Conservation (phyloP, 92 coral and sea anemone species). For the Umimayanthus chanpuru region DNA sequence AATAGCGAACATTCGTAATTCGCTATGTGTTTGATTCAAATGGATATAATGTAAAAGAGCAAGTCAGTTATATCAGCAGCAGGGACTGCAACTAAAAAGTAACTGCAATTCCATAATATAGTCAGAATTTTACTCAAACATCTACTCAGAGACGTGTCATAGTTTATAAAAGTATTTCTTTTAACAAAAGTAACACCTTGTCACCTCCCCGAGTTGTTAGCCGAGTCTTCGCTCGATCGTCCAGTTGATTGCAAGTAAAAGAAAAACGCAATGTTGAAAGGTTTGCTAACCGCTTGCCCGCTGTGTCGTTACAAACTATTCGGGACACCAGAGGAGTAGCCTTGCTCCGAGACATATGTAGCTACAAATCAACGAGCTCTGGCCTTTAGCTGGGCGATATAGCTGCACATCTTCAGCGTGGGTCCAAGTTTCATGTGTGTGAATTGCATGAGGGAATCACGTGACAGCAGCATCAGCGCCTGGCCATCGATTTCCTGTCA, state of each 20-base stretch:
- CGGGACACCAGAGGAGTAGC: background rate
- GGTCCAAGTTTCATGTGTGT: conserved; percentile 99
- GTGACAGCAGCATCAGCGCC: conserved; percentile 90
- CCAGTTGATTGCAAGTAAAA: no score
- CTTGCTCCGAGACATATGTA: background rate
- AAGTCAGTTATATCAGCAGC: no score
- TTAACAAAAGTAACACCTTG: no score
- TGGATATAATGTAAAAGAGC: no score
- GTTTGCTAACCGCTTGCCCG: background rate
- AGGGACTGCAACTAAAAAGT: background rate
- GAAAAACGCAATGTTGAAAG: background rate
- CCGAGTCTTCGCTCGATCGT: background rate
- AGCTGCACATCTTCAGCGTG: conserved; percentile 95
- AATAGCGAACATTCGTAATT: no score
- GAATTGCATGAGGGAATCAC: conserved; percentile 98
- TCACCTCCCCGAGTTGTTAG: background rate
- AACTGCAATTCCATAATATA: background rate
- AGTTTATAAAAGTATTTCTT: no score
- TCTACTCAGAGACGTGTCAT: background rate
- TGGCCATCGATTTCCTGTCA: conserved; percentile 96
- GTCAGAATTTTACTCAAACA: no score
- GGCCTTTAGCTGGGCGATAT: conserved; percentile 91
- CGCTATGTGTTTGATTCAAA: no score
- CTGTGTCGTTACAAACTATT: background rate
- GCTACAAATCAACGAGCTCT: conserved; percentile 74